Base-by-base conservation (phyloP, 2,113 vertebrate genomes). In the Fulmarus glacialis region DNA sequence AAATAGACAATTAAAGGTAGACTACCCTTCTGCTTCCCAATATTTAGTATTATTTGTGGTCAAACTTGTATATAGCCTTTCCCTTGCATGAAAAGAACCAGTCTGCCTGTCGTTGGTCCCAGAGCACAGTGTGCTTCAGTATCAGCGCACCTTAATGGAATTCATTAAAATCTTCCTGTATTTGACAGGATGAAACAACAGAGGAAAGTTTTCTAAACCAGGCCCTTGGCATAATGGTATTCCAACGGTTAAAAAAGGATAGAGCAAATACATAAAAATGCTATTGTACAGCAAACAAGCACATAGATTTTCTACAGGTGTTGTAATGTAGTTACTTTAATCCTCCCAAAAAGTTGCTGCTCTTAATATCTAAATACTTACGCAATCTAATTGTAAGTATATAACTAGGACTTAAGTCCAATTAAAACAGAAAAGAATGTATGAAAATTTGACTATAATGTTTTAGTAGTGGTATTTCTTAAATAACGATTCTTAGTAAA, bases 281-380 rank as follows among this genome's bases (percentile, higher is more conserved):
- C 26, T 55, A 74, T 62, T 91, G 32, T 84, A 53, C 27, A 80
- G 30, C 29, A 87, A 55, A 66, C 36, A 66, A 85, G 32, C 42
- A 53, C 12, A 34, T 8, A 58, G 6, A 23, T 82, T 89, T 82
- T 67, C 86, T 43, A 73, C 7, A 58, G 6, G 56, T 79, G 13
- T 22, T 82, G 26, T 40, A 83, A 92, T 6, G 66, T 26, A 78
- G 36, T 16, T 79, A 66, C 82, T 90, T 79, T 70, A 72, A 71
- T 15, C 17, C 0, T 2, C 2, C 0, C 0, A 30, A 83, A 59
- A 58, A 55, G 8, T 16, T 56, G 14, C 29, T 85, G 47, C 22
- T 74, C 5, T 86, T 71, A 47, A 36, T 48, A 75, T 14, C 32
- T 64, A 80, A 56, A 91, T 55, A 66, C 5, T 82, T 67, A 63